Evolutionary conservation across 2,113 vertebrate species (phyloP).

Genomic region (Hyla sarda): DNA sequence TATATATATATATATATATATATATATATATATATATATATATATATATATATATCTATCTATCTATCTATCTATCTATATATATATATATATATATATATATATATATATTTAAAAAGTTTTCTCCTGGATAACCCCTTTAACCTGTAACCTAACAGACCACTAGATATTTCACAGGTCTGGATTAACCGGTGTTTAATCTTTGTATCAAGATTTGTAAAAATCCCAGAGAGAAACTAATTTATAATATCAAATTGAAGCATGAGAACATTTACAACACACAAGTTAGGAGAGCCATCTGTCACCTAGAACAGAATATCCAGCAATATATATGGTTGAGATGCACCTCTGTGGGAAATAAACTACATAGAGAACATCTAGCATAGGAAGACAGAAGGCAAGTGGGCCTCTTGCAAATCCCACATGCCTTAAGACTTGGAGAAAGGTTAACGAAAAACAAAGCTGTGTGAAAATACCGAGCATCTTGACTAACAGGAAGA

Average conservation of each 20-base stretch:
- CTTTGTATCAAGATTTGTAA: neutral
- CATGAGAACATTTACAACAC: neutral
- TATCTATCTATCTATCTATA: too few species aligned
- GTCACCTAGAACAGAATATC: neutral
- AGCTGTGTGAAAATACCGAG: conserved; percentile 6
- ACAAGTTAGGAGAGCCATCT: conserved; percentile 2
- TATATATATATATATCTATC: too few species aligned
- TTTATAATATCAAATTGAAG: neutral
- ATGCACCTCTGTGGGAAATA: neutral
- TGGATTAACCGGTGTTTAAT: neutral
- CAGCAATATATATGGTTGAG: neutral
- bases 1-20: too few species aligned
- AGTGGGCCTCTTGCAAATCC: conserved; percentile 3
- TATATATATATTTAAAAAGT: too few species aligned
- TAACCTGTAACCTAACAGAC: neutral
- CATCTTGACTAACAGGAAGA: neutral
- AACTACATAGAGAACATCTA: conserved; percentile 1
- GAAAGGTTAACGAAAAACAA: conserved; percentile 22
- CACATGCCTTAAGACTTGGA: conserved; percentile 5
- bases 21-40: too few species aligned
- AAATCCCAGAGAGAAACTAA: neutral
- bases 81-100: too few species aligned
- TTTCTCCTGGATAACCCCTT: neutral
- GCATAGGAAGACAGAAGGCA: conserved; percentile 11
- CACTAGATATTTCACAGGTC: neutral